A percentile compares a stretch with the other conserved stretches of the same genome.
Evolutionary conservation across 2,113 vertebrate species (phyloP).

Genomic region (Thamnaconus septentrionalis): DNA sequence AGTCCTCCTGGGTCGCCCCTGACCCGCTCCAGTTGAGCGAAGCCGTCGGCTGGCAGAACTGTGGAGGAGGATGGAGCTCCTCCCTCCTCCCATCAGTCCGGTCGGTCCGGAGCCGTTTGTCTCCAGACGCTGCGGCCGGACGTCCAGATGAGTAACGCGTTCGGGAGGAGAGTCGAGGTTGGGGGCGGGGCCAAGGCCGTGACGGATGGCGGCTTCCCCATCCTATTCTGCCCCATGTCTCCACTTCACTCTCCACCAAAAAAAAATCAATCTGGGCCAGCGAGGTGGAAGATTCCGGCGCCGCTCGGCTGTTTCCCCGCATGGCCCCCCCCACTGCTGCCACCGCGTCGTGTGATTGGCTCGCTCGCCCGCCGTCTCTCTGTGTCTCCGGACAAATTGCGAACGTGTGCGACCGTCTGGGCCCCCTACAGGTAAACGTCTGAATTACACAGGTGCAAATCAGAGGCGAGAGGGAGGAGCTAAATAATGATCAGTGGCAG

Average conservation of each 20-base stretch:
- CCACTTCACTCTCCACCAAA: conserved; percentile 7
- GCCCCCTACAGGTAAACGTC: no score
- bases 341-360: no score
- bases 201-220: conserved; percentile 48
- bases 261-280: conserved; percentile 38
- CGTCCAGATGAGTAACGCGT: conserved; percentile 40
- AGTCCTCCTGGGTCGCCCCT: no score
- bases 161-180: conserved; percentile 27
- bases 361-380: no score
- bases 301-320: no score
- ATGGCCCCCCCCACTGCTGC: no score
- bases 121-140: conserved; percentile 30
- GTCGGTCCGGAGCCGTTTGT: conserved; percentile 35
- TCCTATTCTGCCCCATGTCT: conserved; percentile 3
- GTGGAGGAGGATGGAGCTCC: conserved; percentile 1
- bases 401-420: no score
- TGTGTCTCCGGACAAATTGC: no score
- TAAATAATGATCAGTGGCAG: no score
- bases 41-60: neutral
- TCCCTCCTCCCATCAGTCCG: neutral
- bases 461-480: no score
- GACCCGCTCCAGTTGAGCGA: no score
- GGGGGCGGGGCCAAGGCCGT: conserved; percentile 14
- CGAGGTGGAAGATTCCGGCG: neutral
- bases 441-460: no score